Conservation (phyloP, 2,113 vertebrate genomes). For the Muscicapa adusta region DNA sequence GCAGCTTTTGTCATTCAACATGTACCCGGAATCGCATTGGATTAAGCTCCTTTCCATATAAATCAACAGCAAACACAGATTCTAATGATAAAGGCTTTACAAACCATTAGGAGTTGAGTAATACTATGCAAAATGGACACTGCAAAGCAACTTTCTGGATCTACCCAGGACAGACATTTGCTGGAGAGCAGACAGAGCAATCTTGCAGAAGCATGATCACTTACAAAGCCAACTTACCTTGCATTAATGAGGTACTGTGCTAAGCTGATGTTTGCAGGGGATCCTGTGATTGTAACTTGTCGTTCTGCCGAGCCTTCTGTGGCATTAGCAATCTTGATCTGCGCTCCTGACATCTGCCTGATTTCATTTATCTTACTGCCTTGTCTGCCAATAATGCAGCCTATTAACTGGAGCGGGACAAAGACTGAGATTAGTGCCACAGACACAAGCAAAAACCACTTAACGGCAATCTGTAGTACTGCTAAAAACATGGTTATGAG, state of each 20-base stretch:
- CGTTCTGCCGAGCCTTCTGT: slow-evolving; percentile 90
- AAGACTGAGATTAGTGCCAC: slow-evolving; percentile 57
- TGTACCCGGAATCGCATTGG: background rate
- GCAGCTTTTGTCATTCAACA: background rate
- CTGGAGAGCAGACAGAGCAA: slow-evolving; percentile 32
- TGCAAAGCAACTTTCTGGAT: slow-evolving; percentile 34
- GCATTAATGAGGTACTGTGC: slow-evolving; percentile 95
- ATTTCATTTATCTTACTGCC: slow-evolving; percentile 98
- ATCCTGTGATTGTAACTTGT: slow-evolving; percentile 92
- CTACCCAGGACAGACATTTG: slow-evolving; percentile 25
- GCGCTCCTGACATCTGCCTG: slow-evolving; percentile 93
- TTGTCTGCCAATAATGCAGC: slow-evolving; percentile 96
- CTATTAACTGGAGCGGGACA: slow-evolving; percentile 83
- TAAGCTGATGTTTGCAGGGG: slow-evolving; percentile 90
- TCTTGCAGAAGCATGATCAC: slow-evolving; percentile 1
- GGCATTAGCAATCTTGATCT: slow-evolving; percentile 94
- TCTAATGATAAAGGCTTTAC: background rate
- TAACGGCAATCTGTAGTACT: background rate
- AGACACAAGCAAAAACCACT: slow-evolving; percentile 45
- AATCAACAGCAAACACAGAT: background rate
- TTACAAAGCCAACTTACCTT: slow-evolving; percentile 80
- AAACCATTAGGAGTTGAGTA: background rate
- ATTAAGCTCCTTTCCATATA: background rate
- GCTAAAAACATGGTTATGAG: background rate
- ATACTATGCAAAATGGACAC: background rate